These are phyloP conservation scores for Rhabdomys pumilio DNA, from an alignment of 2,797 vertebrate species.

Conservation along the genomic window DNA sequence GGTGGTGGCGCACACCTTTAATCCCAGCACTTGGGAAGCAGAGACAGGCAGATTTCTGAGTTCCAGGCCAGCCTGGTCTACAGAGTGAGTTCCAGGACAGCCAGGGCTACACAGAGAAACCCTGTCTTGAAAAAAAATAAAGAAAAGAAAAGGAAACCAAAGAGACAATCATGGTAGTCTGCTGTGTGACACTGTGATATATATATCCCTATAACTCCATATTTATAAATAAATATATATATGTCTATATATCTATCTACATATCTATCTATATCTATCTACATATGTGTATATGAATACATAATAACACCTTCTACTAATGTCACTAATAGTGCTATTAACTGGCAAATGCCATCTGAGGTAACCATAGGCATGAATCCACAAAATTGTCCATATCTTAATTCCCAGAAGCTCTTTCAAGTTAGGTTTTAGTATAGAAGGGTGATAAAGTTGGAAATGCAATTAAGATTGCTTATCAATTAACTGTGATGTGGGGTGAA, in stretches of 20 bases:
- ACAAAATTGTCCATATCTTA: not conserved
- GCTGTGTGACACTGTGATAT: not conserved
- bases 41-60: too few relatives aligned
- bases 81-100: too few relatives aligned
- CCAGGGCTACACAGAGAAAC: too few relatives aligned
- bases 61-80: too few relatives aligned
- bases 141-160: not conserved
- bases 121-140: too few relatives aligned
- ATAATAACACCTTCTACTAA: slow-evolving; percentile 31
- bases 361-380: not conserved
- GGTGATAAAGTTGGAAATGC: slow-evolving; percentile 49
- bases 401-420: slow-evolving; percentile 10
- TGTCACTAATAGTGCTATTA: not conserved
- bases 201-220: not conserved
- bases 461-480: slow-evolving; percentile 3
- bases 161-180: not conserved
- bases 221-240: not conserved
- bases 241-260: not conserved
- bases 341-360: not conserved
- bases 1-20: too few relatives aligned
- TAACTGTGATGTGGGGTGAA: not conserved
- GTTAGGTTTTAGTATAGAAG: not conserved
- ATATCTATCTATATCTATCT: too few relatives aligned
- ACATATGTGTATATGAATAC: not conserved
- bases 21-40: too few relatives aligned